phyloP scores from a whole-genome alignment of 1,140 invertebrate species.

The Drosophila murphyi region DNA sequence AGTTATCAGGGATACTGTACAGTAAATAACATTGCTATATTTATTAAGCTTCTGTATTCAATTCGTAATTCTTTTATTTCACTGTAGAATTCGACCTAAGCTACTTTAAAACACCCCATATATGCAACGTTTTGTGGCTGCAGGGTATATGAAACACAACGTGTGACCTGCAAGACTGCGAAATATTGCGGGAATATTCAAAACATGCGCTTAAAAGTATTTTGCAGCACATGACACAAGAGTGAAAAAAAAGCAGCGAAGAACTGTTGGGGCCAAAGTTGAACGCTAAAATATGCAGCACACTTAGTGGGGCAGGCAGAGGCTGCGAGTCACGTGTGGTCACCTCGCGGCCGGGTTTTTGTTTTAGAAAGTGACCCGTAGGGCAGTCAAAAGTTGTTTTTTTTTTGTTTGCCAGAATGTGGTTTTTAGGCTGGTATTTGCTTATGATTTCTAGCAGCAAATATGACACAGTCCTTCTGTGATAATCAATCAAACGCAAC shows the following conservation, averaged over 20 bases:
- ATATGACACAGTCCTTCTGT: neutral
- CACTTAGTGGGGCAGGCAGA: constrained; percentile 52
- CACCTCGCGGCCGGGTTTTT: constrained; percentile 40
- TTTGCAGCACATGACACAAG: constrained; percentile 61
- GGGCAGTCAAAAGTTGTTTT: constrained; percentile 3
- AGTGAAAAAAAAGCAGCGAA: constrained; percentile 4
- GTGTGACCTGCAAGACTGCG: constrained; percentile 41
- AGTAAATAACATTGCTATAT: no score
- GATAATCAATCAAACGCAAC: constrained; percentile 41
- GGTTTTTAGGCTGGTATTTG: constrained; percentile 25
- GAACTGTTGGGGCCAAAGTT: constrained; percentile 30
- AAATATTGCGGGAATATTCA: constrained; percentile 78
- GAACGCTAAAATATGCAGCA: constrained; percentile 69
- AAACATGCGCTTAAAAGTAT: constrained; percentile 79
- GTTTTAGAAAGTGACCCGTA: constrained; percentile 26
- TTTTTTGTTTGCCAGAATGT: constrained; percentile 15
- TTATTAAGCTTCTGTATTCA: no score
- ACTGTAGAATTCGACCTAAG: no score
- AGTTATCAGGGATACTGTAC: no score
- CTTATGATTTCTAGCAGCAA: constrained; percentile 16
- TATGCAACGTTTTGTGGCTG: neutral
- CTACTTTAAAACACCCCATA: neutral
- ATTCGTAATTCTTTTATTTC: no score
- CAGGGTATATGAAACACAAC: constrained; percentile 17
- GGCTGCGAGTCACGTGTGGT: constrained; percentile 60